Percentiles rank a stretch among this genome's conserved stretches.
These are phyloP conservation scores for Notechis scutatus DNA, from an alignment of 2,113 vertebrate genomes.

Conservation along the genomic window DNA sequence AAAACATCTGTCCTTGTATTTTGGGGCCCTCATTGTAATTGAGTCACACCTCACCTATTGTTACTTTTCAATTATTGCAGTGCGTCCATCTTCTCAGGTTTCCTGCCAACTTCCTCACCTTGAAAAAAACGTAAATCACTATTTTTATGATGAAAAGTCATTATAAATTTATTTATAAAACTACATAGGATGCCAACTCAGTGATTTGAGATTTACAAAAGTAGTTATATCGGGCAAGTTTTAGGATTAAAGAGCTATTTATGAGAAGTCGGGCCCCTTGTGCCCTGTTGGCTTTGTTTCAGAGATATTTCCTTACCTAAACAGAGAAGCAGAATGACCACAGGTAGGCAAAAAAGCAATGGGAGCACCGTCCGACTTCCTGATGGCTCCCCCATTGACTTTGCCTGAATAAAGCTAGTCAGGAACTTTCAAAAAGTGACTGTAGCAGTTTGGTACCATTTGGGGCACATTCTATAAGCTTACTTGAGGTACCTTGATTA, in stretches of 20 bases:
- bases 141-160: not conserved
- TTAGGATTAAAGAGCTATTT: not conserved
- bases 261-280: not conserved
- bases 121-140: not conserved
- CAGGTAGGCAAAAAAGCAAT: no score
- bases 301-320: no score
- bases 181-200: not conserved
- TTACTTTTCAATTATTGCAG: not conserved
- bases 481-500: no score
- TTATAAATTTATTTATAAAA: not conserved
- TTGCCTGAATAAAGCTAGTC: no score
- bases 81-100: not conserved
- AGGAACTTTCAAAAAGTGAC: no score
- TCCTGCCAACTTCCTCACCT: constrained; percentile 15
- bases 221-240: not conserved
- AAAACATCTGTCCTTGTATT: constrained; percentile 11
- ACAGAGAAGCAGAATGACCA: no score
- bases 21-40: not conserved
- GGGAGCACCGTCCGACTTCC: no score
- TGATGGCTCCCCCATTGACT: no score
- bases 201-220: not conserved
- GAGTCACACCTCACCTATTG: constrained; percentile 2
- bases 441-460: no score
- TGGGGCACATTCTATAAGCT: no score
- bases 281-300: no score